Evolutionary conservation across 2,888 invertebrate species (phyloP).

Genomic region (Urechis unicinctus): DNA sequence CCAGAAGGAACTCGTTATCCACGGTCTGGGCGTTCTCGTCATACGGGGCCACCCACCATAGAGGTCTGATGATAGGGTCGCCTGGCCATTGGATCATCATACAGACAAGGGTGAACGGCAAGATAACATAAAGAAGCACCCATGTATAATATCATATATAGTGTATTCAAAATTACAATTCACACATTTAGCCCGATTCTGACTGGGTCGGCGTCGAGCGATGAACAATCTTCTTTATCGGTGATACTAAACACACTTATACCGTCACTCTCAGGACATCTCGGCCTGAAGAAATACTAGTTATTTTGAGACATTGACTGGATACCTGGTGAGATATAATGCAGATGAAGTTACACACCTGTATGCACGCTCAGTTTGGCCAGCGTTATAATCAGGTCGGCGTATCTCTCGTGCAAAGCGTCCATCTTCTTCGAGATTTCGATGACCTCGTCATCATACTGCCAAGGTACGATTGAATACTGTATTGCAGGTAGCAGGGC

Average conservation of each 20-base stretch:
- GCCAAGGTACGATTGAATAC: slow-evolving; percentile 82
- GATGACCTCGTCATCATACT: slow-evolving; percentile 65
- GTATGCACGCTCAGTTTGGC: slow-evolving; percentile 26
- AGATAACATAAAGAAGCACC: slow-evolving; percentile 77
- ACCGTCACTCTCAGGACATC: no score
- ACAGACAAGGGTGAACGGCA: no score
- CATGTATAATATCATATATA: no score
- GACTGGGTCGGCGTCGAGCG: no score
- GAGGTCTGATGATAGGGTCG: slow-evolving; percentile 80
- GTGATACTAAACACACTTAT: no score
- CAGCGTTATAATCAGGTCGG: slow-evolving; percentile 25
- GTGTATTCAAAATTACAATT: no score
- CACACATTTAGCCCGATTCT: no score
- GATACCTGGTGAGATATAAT: no score
- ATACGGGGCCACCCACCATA: slow-evolving; percentile 79
- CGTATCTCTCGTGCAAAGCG: slow-evolving; percentile 9
- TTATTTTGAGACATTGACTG: no score
- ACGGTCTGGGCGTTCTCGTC: slow-evolving; percentile 72
- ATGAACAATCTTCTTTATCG: no score
- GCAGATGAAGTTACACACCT: slow-evolving; percentile 36
- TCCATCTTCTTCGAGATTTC: slow-evolving; percentile 19
- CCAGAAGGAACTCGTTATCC: slow-evolving; percentile 59
- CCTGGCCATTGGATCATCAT: slow-evolving; percentile 33
- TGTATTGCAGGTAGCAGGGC: slow-evolving; percentile 87
- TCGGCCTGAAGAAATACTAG: no score